Conservation (phyloP, 2,797 vertebrate genomes). For the Adelosebastes latens region DNA sequence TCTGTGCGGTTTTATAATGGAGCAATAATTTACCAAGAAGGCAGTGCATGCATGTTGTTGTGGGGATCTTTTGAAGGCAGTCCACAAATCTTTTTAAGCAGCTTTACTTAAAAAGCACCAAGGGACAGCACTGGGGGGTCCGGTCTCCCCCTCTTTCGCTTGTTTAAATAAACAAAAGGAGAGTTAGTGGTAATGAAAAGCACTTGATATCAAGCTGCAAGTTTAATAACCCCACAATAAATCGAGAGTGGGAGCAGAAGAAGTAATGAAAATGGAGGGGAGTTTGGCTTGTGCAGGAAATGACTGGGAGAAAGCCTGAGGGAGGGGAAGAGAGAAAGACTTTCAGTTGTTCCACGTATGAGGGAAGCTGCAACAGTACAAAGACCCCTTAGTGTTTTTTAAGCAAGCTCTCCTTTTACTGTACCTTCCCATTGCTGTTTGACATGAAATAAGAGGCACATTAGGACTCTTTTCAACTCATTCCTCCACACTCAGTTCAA, state of each 20-base stretch:
- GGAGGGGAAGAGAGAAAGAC: slow-evolving; percentile 70
- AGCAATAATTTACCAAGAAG: slow-evolving; percentile 51
- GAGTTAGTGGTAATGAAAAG: slow-evolving; percentile 77
- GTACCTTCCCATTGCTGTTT: slow-evolving; percentile 51
- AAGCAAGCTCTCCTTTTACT: slow-evolving; percentile 57
- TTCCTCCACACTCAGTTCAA: slow-evolving; percentile 50
- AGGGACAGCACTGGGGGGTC: slow-evolving; percentile 46
- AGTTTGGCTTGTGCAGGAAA: slow-evolving; percentile 81
- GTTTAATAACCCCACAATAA: slow-evolving; percentile 78
- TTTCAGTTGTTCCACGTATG: slow-evolving; percentile 75
- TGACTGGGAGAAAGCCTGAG: slow-evolving; percentile 78
- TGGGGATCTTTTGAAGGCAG: slow-evolving; percentile 40
- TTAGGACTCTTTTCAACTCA: slow-evolving; percentile 42
- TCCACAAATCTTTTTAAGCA: slow-evolving; percentile 63
- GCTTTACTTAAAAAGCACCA: slow-evolving; percentile 57
- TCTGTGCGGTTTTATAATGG: slow-evolving; percentile 37
- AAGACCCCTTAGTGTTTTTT: slow-evolving; percentile 79
- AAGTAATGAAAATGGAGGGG: slow-evolving; percentile 81
- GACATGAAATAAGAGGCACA: slow-evolving; percentile 47
- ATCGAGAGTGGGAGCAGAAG: slow-evolving; percentile 71
- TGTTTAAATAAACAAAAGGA: slow-evolving; percentile 73
- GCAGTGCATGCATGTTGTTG: slow-evolving; percentile 32
- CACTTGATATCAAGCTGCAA: slow-evolving; percentile 76
- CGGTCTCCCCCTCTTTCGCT: slow-evolving; percentile 31
- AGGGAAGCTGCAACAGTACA: slow-evolving; percentile 71